A percentile compares a stretch with the other conserved stretches of the same genome.
Evolutionary conservation across 92 coral and sea anemone genomes (phyloP).

Genomic region (Epizoanthus scotinus): DNA sequence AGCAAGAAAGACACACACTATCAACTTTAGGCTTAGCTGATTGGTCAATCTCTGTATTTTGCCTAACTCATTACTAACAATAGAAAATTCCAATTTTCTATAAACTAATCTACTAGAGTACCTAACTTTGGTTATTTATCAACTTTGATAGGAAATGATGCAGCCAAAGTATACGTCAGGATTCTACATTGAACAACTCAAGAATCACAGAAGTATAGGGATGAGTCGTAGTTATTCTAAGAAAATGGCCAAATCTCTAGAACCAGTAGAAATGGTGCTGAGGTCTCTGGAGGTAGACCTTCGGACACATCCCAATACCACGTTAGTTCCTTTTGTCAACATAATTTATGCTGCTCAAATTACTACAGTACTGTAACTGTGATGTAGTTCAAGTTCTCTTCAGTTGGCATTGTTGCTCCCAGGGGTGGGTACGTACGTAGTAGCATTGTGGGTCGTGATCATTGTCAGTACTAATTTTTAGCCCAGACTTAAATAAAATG

Average conservation of each 20-base stretch:
- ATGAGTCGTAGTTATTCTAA: conserved; percentile 61
- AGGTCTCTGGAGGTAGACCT: conserved; percentile 95
- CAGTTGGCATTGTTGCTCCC: no score
- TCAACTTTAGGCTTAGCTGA: no score
- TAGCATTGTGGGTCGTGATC: no score
- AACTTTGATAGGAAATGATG: conserved; percentile 75
- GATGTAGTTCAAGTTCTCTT: no score
- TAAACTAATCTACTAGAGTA: neutral
- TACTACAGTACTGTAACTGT: no score
- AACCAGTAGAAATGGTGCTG: conserved; percentile 93
- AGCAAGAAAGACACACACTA: no score
- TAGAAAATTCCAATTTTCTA: neutral
- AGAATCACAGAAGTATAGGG: conserved; percentile 77
- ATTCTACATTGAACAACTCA: conserved; percentile 89
- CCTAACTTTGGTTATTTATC: neutral
- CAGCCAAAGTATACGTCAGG: conserved; percentile 98
- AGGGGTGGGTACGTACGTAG: no score
- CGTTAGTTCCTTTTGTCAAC: conserved; percentile 62
- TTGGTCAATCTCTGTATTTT: no score
- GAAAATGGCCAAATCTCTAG: conserved; percentile 69
- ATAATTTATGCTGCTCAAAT: neutral
- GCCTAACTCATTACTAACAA: neutral
- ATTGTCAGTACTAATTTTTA: no score
- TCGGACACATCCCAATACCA: conserved; percentile 97
- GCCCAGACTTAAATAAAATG: no score